These are phyloP conservation scores for Buceros bicornis DNA, from an alignment of 2,797 vertebrate species.

Conservation along the genomic window DNA sequence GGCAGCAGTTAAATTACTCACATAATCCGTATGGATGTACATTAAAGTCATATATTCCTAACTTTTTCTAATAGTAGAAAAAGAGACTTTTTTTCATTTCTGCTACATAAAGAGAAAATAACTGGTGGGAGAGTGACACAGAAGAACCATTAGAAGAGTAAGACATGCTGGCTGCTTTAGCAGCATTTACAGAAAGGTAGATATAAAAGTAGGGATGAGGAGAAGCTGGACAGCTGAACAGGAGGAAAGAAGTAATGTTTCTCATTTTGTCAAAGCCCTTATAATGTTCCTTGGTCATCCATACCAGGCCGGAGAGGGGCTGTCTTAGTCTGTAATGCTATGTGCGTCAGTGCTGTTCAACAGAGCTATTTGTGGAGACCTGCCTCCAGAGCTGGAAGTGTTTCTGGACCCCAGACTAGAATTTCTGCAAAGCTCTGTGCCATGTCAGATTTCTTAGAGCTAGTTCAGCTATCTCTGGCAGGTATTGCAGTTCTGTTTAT, in stretches of 20 bases:
- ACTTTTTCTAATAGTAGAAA: background rate
- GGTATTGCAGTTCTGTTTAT: background rate
- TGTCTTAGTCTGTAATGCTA: background rate
- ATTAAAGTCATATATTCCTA: background rate
- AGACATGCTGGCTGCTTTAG: background rate
- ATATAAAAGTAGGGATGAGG: background rate
- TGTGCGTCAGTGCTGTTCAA: background rate
- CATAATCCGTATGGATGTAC: background rate
- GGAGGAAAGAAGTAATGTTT: background rate
- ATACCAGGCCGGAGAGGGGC: background rate
- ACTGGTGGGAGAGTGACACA: background rate
- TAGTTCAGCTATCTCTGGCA: background rate
- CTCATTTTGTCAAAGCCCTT: background rate
- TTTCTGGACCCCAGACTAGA: background rate
- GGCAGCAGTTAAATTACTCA: background rate
- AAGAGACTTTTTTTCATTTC: background rate
- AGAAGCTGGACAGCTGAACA: background rate
- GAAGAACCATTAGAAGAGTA: background rate
- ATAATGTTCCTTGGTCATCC: background rate
- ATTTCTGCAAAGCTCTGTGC: background rate
- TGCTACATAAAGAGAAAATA: background rate
- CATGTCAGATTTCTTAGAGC: background rate
- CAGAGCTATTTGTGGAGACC: background rate
- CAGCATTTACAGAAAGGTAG: background rate
- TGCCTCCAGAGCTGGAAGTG: background rate